Conservation (phyloP, 2,797 vertebrate species). For the Pseudochirops corinnae region DNA sequence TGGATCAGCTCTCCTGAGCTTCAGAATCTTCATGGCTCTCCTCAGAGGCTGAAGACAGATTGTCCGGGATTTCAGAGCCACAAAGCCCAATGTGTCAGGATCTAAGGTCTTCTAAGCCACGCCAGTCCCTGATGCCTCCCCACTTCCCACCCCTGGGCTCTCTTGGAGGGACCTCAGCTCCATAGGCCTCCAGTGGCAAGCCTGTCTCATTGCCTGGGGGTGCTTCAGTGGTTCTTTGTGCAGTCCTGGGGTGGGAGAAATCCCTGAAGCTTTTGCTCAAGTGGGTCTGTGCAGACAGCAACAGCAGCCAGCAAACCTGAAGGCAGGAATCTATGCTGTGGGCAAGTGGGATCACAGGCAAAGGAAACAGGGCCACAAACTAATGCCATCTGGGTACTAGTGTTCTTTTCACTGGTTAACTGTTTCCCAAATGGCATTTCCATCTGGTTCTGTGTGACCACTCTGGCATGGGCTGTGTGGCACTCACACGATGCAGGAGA, state of each 20-base stretch:
- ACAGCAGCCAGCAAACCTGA: too few relatives aligned
- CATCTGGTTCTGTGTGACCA: neutral
- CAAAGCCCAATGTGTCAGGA: neutral
- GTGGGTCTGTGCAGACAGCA: neutral
- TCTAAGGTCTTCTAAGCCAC: neutral
- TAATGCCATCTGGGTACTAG: neutral
- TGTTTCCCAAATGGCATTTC: neutral
- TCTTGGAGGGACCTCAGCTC: neutral
- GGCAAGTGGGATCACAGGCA: neutral
- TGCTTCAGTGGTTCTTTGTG: too few relatives aligned
- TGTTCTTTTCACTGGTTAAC: neutral
- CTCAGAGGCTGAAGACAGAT: neutral
- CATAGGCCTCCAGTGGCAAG: too few relatives aligned
- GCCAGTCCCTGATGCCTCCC: neutral
- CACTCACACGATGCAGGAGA: too few relatives aligned
- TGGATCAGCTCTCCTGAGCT: neutral
- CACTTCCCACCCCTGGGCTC: neutral
- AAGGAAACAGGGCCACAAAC: neutral
- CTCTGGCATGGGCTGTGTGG: too few relatives aligned
- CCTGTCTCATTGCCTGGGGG: too few relatives aligned
- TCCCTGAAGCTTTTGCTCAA: neutral
- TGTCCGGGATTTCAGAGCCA: neutral
- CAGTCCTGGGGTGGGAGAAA: too few relatives aligned
- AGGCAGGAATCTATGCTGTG: too few relatives aligned
- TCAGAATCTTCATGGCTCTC: neutral